These are phyloP conservation scores for Xenentodon cancila DNA, from an alignment of 2,797 vertebrate genomes.

Conservation along the genomic window DNA sequence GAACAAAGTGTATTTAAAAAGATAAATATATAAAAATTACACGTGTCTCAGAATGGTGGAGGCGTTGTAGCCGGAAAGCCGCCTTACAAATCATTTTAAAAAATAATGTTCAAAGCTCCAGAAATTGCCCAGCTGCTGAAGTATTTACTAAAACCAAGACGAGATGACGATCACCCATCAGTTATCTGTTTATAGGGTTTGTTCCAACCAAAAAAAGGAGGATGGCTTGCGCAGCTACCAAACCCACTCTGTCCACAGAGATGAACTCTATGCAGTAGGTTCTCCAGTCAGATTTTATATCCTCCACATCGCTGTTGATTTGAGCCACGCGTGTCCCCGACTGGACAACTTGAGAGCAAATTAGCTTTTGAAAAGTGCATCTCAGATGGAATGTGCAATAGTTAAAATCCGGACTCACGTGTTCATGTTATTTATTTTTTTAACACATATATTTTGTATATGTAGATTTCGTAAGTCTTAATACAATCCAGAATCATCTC, in stretches of 20 bases:
- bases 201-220: slow-evolving; percentile 32
- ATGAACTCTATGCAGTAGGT: slow-evolving; percentile 80
- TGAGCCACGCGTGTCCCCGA: slow-evolving; percentile 60
- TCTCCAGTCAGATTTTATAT: slow-evolving; percentile 72
- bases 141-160: slow-evolving; percentile 9
- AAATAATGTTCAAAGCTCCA: slow-evolving; percentile 33
- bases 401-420: slow-evolving; percentile 77
- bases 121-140: slow-evolving; percentile 1
- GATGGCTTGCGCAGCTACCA: slow-evolving; percentile 60
- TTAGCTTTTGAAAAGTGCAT: slow-evolving; percentile 68
- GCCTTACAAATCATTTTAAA: slow-evolving; percentile 24
- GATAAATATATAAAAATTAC: neutral
- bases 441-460: slow-evolving; percentile 84
- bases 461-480: slow-evolving; percentile 75
- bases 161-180: slow-evolving; percentile 24
- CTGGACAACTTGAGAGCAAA: slow-evolving; percentile 55
- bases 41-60: neutral
- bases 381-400: slow-evolving; percentile 81
- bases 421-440: slow-evolving; percentile 85
- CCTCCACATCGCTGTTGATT: slow-evolving; percentile 60
- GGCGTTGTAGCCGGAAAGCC: slow-evolving; percentile 30
- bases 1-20: slow-evolving; percentile 35
- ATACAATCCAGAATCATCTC: slow-evolving; percentile 67
- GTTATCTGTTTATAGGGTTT: slow-evolving; percentile 35
- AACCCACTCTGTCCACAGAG: slow-evolving; percentile 59